Evolutionary conservation across 1,140 invertebrate genomes (phyloP).

Genomic region (Anoplolepis gracilipes): DNA sequence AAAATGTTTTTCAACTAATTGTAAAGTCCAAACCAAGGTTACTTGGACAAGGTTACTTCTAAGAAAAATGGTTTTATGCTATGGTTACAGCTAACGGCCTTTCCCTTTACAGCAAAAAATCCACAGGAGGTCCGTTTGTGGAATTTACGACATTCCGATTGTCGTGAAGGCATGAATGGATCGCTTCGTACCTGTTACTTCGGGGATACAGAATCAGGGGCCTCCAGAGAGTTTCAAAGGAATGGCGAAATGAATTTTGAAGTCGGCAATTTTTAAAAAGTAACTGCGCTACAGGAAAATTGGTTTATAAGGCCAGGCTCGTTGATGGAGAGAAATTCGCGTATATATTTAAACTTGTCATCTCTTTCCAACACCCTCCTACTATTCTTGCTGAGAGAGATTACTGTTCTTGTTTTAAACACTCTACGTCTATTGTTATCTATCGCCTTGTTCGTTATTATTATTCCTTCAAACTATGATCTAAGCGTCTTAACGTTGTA

Average conservation of each 20-base stretch:
- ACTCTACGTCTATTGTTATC: not conserved
- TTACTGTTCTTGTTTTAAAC: not conserved
- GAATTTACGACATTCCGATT: conserved; percentile 1
- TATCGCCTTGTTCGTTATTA: not conserved
- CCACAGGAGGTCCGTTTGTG: not conserved
- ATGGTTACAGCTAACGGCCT: not conserved
- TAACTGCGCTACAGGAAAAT: too few species aligned
- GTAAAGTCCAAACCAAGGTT: not conserved
- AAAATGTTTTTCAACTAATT: not conserved
- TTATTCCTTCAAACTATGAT: not conserved
- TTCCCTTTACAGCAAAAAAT: not conserved
- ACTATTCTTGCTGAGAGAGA: not conserved
- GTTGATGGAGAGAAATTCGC: not conserved
- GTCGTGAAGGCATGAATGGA: conserved; percentile 7
- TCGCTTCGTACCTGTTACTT: not conserved
- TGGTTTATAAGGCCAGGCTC: not conserved
- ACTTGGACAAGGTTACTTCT: not conserved
- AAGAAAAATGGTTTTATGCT: not conserved
- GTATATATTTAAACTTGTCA: not conserved
- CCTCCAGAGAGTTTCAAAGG: too few species aligned
- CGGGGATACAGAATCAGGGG: not conserved
- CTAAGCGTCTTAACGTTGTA: not conserved
- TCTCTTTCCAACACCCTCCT: not conserved
- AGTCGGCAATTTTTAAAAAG: too few species aligned
- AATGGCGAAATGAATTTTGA: too few species aligned